A percentile compares a stretch with the other conserved stretches of the same genome.
These are phyloP conservation scores for Mythimna albipuncta DNA, from an alignment of 2,888 invertebrate genomes.

Conservation along the genomic window DNA sequence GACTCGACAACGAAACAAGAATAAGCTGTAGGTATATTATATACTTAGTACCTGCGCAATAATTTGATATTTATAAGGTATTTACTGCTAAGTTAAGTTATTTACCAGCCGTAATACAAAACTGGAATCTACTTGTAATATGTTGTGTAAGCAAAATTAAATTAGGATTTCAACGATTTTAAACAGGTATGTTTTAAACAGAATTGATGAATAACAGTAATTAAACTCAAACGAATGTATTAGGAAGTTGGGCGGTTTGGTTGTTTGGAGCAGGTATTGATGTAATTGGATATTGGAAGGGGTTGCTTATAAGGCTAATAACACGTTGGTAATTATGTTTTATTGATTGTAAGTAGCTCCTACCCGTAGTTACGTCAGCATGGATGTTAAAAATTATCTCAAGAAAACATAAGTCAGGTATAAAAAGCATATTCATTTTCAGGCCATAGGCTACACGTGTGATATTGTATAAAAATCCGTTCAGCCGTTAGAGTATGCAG, in stretches of 20 bases:
- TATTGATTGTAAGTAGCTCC: too few species aligned
- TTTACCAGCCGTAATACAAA: conserved; percentile 34
- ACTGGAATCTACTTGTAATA: conserved; percentile 17
- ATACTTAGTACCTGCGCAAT: conserved; percentile 15
- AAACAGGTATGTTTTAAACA: conserved; percentile 42
- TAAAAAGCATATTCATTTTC: too few species aligned
- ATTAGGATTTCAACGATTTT: conserved; percentile 36
- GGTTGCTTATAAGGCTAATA: conserved; percentile 2
- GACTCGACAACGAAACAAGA: conserved; percentile 58
- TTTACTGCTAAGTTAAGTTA: conserved; percentile 37
- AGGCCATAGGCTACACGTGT: too few species aligned
- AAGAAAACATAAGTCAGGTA: too few species aligned
- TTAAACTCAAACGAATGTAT: conserved; percentile 52
- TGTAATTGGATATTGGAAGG: conserved; percentile 26
- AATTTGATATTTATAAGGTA: conserved; percentile 53
- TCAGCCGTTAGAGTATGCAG: too few species aligned
- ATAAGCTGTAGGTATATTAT: conserved; percentile 36
- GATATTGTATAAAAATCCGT: too few species aligned
- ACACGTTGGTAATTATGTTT: not conserved
- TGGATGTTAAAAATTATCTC: too few species aligned
- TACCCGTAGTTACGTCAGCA: too few species aligned
- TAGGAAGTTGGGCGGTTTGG: conserved; percentile 40
- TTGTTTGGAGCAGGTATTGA: conserved; percentile 31
- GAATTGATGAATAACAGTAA: conserved; percentile 56
- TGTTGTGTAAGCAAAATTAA: conserved; percentile 19